A percentile compares a stretch with the other conserved stretches of the same genome.
These are phyloP conservation scores for Macrosiphum euphorbiae DNA, from an alignment of 2,888 invertebrate species.

Conservation along the genomic window DNA sequence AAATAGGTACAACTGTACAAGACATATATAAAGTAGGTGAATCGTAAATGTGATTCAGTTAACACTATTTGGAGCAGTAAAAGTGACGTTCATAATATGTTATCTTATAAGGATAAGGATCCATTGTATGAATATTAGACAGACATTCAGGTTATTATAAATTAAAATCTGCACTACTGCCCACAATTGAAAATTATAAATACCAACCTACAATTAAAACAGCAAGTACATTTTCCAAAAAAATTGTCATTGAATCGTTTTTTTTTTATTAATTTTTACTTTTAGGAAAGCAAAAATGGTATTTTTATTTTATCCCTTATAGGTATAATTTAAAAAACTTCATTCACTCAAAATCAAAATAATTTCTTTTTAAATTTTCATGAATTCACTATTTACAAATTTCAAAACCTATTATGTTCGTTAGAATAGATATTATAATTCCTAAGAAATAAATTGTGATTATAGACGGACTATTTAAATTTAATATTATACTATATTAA, in stretches of 20 bases:
- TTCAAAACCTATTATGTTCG: background rate
- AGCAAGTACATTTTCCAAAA: background rate
- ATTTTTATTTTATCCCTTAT: background rate
- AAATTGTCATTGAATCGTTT: background rate
- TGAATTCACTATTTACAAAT: background rate
- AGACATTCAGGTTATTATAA: background rate
- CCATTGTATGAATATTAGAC: background rate
- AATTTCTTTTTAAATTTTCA: background rate
- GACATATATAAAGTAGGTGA: background rate
- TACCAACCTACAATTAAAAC: background rate
- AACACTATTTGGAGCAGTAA: background rate
- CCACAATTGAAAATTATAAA: background rate
- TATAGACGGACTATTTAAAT: background rate
- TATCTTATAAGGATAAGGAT: background rate
- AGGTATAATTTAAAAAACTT: background rate
- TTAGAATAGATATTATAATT: background rate
- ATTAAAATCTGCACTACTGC: background rate
- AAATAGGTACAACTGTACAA: too few relatives aligned
- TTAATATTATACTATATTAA: background rate
- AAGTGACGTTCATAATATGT: background rate
- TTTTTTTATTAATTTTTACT: background rate
- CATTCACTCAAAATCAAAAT: background rate
- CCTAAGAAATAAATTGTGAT: background rate
- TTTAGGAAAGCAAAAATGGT: background rate
- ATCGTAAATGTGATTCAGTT: background rate